phyloP scores from a whole-genome alignment of 2,113 vertebrate genomes.

The Barnardius zonarius region DNA sequence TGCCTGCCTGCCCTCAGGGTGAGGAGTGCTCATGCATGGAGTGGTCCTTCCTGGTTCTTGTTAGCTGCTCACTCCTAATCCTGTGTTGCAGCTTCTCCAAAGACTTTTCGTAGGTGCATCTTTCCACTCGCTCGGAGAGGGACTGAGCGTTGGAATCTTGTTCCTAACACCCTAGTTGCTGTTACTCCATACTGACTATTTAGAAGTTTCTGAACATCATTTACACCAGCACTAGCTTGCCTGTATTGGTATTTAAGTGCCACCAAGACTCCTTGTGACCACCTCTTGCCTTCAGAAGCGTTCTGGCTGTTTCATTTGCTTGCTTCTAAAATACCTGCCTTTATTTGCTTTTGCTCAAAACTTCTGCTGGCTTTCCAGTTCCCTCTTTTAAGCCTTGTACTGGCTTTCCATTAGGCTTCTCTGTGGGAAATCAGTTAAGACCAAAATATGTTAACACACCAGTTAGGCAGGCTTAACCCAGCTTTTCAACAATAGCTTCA shows the following conservation, averaged over 20 bases:
- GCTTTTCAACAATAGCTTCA: not conserved
- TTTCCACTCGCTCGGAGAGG: not conserved
- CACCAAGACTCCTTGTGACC: not conserved
- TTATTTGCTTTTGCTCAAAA: slow-evolving; percentile 50
- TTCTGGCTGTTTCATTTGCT: slow-evolving; percentile 64
- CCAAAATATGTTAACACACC: not conserved
- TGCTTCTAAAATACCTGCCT: slow-evolving; percentile 50
- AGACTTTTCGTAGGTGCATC: not conserved
- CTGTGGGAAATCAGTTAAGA: not conserved
- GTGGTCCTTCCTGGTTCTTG: not conserved
- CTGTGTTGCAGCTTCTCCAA: not conserved
- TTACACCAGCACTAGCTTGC: not conserved
- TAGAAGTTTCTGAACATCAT: not conserved
- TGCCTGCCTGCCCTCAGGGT: rapidly evolving
- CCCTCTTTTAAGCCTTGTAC: slow-evolving; percentile 21
- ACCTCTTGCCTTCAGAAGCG: not conserved
- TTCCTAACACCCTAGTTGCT: not conserved
- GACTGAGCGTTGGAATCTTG: not conserved
- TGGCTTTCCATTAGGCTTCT: slow-evolving; percentile 17
- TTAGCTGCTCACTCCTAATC: not conserved
- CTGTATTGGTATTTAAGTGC: not conserved
- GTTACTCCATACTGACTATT: not conserved
- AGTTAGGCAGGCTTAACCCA: slow-evolving; percentile 45
- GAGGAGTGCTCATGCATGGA: not conserved
- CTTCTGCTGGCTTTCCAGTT: slow-evolving; percentile 46